Evolutionary conservation across 2,888 invertebrate species (phyloP), one percentile per base, ranked within the genome.

Genomic region (Epiblema foenella): DNA sequence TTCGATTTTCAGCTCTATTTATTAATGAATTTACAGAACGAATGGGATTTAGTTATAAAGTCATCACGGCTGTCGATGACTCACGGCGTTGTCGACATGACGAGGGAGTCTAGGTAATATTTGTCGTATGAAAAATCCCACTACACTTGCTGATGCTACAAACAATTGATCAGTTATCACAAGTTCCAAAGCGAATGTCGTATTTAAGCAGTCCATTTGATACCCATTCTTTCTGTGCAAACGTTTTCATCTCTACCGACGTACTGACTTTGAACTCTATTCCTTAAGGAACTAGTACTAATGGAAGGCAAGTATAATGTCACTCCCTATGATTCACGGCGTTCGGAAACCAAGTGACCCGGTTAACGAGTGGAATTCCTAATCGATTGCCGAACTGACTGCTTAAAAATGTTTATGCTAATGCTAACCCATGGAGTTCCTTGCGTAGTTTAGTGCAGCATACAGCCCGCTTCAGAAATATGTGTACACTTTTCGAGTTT

Each of bases 371-470:
- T 46, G 59, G 69, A 70, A 70, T 70, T 20, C 46, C 49, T 59
- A 65, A 70, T 70, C 69, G 58, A 60, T 65, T 54, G 20, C 37
- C 65, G 65, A 70, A 65, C 51, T 58, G 51, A 68, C 69, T 62
- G 60, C 33, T 63, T n/a, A 63, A 39, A 60, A 52, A 52, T 52
- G 51, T 24, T 8, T 12, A 15, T 15, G 17, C 11, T 39, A 49
- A 15, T 20, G 17, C 11, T 39, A 49, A 12, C 12, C 5, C 12
- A 20, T 52, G 20, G n/a, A 9, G 46, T 10, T 60, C 10, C 46
- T n/a, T 46, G 24, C n/a, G 10, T 42, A 42, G 20, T 20, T 59
- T 42, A 7, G 42, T 59, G 20, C 20, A 51, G 18, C 3, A 11
- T 12, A 12, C 2, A 15, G 12, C 3, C 11, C 11, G 12, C 4